Evolutionary conservation across 2,797 vertebrate genomes (phyloP), one percentile per base, ranked within the genome.

Genomic region (Aviceda cuculoides): DNA sequence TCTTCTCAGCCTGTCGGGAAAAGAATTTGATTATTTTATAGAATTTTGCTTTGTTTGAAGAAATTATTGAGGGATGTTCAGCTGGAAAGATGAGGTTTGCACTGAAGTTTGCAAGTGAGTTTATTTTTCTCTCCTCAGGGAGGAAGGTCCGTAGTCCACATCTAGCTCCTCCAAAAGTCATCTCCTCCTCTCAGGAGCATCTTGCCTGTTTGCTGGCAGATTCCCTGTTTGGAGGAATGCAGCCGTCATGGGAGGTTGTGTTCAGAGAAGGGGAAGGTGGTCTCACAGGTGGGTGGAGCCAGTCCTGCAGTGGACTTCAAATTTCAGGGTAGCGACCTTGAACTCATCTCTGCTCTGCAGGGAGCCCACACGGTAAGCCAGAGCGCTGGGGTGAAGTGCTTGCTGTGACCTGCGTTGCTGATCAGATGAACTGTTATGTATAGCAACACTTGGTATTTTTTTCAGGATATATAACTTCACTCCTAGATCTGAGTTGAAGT

Each of bases 61-160:
- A 62, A 94, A 86, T 93, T 96, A 82, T 47, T 91, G 93, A 93
- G 61, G 37, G 46, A 56, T 71, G 42, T 90, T 92, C 78, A 82
- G 67, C 78, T 85, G 89, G 67, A 81, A 94, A 58, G 58, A 81
- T 52, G 35, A 86, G 71, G 33, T 77, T 89, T 89, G 50, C 49
- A 29, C 22, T 71, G 63, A 90, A 87, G 81, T 95, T 96, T 90
- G 20, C 58, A 50, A 83, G 77, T 29, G 42, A 89, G 86, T 94
- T 97, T 93, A 31, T 95, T 96, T 89, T 95, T 87, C 35, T 92
- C 65, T 87, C 94, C 75, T 94, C 46, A 39, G 94, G 91, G 84
- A 95, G 59, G 74, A 72, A 89, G 40, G 63, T 81, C 81, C 6
- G 0, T 74, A 90, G 78, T 74, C 93, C 31, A 44, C 53, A 85